These are phyloP conservation scores for Zeuzera pyrina DNA, from an alignment of 2,888 invertebrate species.

Conservation along the genomic window DNA sequence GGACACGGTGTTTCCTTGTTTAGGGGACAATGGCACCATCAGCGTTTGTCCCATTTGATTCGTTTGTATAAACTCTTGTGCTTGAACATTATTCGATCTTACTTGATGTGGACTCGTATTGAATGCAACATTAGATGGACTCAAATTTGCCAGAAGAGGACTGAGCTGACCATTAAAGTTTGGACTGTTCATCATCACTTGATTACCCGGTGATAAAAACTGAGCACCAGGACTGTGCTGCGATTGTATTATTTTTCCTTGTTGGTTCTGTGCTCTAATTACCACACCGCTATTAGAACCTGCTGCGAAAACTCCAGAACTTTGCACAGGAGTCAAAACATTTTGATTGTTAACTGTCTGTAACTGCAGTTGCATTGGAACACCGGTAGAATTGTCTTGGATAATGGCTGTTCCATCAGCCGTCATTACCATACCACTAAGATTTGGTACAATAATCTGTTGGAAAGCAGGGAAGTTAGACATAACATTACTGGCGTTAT, in stretches of 20 bases:
- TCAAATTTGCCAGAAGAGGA: constrained; percentile 82
- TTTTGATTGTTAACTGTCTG: constrained; percentile 87
- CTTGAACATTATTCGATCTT: constrained; percentile 70
- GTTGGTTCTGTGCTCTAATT: constrained; percentile 81
- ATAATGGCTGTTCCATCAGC: constrained; percentile 85
- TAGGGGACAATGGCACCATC: constrained; percentile 79
- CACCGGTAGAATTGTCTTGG: constrained; percentile 77
- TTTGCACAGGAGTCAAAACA: constrained; percentile 82
- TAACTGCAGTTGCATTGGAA: constrained; percentile 83
- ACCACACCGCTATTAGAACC: constrained; percentile 84
- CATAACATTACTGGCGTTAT: constrained; percentile 78
- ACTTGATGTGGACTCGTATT: constrained; percentile 69
- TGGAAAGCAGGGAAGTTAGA: constrained; percentile 86
- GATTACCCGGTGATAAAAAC: constrained; percentile 82
- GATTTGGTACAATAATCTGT: constrained; percentile 86
- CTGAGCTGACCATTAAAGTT: constrained; percentile 84
- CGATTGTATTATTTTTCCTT: constrained; percentile 79
- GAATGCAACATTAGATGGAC: constrained; percentile 79
- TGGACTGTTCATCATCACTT: constrained; percentile 83
- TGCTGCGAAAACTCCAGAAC: constrained; percentile 75
- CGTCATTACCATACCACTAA: constrained; percentile 88
- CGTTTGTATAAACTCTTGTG: constrained; percentile 81
- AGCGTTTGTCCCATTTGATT: constrained; percentile 79
- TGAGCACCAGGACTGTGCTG: constrained; percentile 80
- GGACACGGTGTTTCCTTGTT: constrained; percentile 68